A percentile compares a stretch with the other conserved stretches of the same genome.
Conservation (phyloP, 2,797 vertebrate genomes). For the Danio aesculapii region DNA sequence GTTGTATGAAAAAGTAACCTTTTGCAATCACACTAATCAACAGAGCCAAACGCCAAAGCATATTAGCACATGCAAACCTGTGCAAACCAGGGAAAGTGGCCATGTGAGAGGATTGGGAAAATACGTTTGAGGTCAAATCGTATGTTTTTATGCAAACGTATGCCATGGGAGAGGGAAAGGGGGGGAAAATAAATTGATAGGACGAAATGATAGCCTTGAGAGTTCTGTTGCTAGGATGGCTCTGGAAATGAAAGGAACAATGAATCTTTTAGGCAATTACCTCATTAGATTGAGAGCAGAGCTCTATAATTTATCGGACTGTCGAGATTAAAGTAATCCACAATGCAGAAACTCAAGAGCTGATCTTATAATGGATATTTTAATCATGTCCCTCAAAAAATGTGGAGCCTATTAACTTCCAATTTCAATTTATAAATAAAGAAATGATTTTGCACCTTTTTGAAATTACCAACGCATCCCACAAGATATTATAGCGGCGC, state of each 20-base stretch:
- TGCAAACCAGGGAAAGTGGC: slow-evolving; percentile 69
- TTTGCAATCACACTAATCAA: slow-evolving; percentile 68
- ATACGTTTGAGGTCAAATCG: slow-evolving; percentile 57
- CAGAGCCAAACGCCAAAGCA: slow-evolving; percentile 73
- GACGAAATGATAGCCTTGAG: slow-evolving; percentile 68
- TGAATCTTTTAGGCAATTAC: slow-evolving; percentile 82
- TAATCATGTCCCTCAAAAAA: slow-evolving; percentile 79
- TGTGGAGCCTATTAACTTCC: slow-evolving; percentile 78
- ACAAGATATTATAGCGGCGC: slow-evolving; percentile 68
- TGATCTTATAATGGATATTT: slow-evolving; percentile 83
- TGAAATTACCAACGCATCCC: slow-evolving; percentile 71
- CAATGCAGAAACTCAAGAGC: slow-evolving; percentile 81
- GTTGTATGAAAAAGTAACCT: slow-evolving; percentile 65
- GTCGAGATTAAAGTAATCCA: slow-evolving; percentile 82
- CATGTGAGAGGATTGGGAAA: slow-evolving; percentile 55
- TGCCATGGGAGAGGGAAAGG: slow-evolving; percentile 57
- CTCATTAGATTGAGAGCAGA: slow-evolving; percentile 74
- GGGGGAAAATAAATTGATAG: slow-evolving; percentile 63
- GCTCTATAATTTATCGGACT: slow-evolving; percentile 79
- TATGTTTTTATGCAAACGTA: slow-evolving; percentile 54
- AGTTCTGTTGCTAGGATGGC: slow-evolving; percentile 70
- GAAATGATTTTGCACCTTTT: slow-evolving; percentile 69
- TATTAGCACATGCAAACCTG: slow-evolving; percentile 71
- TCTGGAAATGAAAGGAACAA: slow-evolving; percentile 73
- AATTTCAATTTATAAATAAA: slow-evolving; percentile 80